Conservation (phyloP, 2,797 vertebrate species). For the Lagocephalus sceleratus region DNA sequence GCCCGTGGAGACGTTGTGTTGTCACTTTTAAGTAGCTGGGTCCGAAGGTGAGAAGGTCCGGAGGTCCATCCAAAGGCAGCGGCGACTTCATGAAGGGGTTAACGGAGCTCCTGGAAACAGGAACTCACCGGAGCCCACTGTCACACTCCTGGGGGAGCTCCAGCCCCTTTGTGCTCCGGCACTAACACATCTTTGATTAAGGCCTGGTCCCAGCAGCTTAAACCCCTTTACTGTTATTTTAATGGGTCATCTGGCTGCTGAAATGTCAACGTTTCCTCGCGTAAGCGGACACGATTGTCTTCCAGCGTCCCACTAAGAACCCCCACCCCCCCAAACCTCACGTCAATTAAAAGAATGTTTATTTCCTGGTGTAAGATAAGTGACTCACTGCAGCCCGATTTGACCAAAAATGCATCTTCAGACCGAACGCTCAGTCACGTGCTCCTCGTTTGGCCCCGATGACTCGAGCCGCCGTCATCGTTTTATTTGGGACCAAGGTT, state of each 20-base stretch:
- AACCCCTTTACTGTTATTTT: neutral
- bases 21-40: neutral
- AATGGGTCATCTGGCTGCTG: neutral
- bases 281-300: too few species aligned
- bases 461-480: neutral
- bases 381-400: too few species aligned
- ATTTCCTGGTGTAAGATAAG: too few species aligned
- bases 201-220: neutral
- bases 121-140: neutral
- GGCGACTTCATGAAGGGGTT: constrained; percentile 14
- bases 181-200: constrained; percentile 1
- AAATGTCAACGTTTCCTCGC: too few species aligned
- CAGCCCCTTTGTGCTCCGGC: neutral
- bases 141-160: constrained; percentile 1
- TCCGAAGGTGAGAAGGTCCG: constrained; percentile 16
- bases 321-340: too few species aligned
- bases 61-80: constrained; percentile 19
- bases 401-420: too few species aligned
- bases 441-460: neutral
- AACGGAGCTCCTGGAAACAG: constrained; percentile 9
- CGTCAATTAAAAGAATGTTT: too few species aligned
- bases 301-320: too few species aligned
- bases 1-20: constrained; percentile 4
- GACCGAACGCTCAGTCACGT: neutral
- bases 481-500: neutral